Percentiles rank a stretch among this genome's conserved stretches.
Conservation (phyloP, 2,797 vertebrate genomes). For the Prunella strophiata region DNA sequence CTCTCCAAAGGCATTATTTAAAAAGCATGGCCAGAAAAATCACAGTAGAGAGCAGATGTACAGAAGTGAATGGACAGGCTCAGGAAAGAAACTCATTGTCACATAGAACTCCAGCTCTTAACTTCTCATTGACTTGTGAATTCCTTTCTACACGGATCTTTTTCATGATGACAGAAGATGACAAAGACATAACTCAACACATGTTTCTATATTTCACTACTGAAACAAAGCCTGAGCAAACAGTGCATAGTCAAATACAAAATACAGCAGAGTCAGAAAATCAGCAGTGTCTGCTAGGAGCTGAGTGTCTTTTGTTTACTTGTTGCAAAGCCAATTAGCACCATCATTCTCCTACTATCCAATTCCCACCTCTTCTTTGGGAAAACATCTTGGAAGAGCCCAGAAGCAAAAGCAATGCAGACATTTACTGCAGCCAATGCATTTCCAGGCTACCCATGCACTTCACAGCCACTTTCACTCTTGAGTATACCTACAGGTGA, state of each 20-base stretch:
- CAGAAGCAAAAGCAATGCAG: neutral
- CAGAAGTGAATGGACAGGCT: neutral
- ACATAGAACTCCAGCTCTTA: neutral
- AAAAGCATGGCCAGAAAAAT: neutral
- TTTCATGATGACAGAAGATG: neutral
- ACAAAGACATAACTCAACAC: neutral
- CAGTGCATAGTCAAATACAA: neutral
- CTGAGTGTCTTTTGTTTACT: neutral
- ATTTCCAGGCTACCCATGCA: neutral
- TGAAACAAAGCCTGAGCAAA: neutral
- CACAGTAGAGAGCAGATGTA: neutral
- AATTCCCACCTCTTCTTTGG: neutral
- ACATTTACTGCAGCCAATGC: neutral
- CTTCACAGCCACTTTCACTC: neutral
- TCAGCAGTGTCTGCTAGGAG: neutral
- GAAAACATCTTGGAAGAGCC: neutral
- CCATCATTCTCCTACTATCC: neutral
- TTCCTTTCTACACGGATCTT: neutral
- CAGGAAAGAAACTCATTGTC: neutral
- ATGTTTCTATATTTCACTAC: neutral
- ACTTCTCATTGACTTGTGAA: neutral
- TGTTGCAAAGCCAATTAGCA: neutral
- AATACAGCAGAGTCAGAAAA: neutral
- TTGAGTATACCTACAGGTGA: too few species aligned
- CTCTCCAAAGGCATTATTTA: neutral